Conservation (phyloP, 2,113 vertebrate species). For the Cyphomyrus discorhynchus region DNA sequence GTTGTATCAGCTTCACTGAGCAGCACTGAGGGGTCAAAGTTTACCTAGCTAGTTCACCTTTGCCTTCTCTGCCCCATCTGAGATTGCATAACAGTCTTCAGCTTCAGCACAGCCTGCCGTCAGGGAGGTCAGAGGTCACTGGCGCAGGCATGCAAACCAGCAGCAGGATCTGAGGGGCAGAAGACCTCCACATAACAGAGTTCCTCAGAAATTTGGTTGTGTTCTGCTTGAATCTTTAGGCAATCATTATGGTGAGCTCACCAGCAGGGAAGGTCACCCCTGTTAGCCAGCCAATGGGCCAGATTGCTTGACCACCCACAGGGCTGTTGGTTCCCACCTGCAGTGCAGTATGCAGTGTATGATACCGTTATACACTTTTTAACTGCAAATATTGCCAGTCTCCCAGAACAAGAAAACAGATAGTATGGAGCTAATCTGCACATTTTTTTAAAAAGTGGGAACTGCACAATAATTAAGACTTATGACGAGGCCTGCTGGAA, state of each 20-base stretch:
- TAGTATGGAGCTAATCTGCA: too few species aligned
- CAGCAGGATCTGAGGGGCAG: background rate
- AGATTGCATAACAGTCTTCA: background rate
- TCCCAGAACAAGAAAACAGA: background rate
- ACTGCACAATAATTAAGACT: too few species aligned
- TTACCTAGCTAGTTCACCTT: background rate
- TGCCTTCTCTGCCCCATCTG: background rate
- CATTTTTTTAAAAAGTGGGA: background rate
- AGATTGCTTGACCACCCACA: background rate
- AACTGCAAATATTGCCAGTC: background rate
- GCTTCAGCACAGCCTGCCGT: background rate
- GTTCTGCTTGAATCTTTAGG: background rate
- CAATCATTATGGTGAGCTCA: background rate
- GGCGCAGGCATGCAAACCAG: background rate
- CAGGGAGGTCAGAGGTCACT: background rate
- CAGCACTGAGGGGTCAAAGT: background rate
- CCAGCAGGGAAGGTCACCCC: background rate
- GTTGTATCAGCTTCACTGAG: background rate
- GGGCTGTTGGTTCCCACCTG: background rate
- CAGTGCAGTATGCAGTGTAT: background rate
- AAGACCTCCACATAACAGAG: background rate
- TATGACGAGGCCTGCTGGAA: too few species aligned
- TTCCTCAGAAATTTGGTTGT: background rate
- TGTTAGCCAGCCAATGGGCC: background rate
- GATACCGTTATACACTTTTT: background rate